These are phyloP conservation scores for Gonioctena quinquepunctata DNA, from an alignment of 1,140 invertebrate genomes.

Conservation along the genomic window DNA sequence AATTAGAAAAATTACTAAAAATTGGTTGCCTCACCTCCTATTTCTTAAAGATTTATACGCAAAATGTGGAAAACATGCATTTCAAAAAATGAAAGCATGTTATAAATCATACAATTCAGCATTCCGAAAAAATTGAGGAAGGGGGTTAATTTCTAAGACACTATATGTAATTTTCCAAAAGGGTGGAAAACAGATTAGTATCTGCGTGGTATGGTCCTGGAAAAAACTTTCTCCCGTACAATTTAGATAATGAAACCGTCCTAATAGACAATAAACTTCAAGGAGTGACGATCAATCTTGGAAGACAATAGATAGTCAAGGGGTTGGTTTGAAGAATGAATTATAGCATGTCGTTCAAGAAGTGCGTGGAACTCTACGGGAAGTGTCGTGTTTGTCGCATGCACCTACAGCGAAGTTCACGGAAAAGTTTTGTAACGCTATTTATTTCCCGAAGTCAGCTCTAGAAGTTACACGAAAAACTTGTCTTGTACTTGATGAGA, in stretches of 20 bases:
- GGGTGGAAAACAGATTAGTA: no score
- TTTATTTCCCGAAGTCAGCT: neutral
- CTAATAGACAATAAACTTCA: neutral
- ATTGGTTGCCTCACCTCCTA: no score
- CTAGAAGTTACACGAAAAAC: neutral
- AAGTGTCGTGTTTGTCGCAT: neutral
- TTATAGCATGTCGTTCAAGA: neutral
- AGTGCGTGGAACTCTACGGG: neutral
- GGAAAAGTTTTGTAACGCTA: neutral
- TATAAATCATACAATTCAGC: neutral
- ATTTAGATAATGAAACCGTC: neutral
- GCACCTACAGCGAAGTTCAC: neutral
- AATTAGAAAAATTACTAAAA: no score
- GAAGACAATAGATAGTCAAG: neutral
- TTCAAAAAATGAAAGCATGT: no score
- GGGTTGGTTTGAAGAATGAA: neutral
- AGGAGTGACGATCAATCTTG: neutral
- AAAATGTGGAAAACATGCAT: no score
- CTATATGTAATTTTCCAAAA: no score
- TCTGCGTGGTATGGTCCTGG: no score
- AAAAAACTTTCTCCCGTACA: no score
- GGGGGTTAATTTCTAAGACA: no score
- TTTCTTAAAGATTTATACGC: no score
- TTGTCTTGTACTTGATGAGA: neutral
- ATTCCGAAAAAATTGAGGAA: neutral